phyloP scores from a whole-genome alignment of 2,888 invertebrate species.

The Nasonia oneida region DNA sequence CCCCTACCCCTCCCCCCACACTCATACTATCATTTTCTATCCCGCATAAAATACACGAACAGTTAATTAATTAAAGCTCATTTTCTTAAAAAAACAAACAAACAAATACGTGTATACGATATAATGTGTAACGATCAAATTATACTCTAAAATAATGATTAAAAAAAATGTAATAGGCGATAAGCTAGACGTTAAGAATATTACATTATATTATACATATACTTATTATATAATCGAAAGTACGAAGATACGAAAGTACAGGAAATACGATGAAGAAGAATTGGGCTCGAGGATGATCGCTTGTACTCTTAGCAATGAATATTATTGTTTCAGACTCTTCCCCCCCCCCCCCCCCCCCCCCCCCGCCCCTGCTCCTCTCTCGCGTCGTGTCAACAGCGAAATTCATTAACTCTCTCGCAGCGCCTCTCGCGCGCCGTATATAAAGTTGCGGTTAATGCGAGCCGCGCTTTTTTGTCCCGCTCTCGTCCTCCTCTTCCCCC shows the following conservation, averaged over 20 bases:
- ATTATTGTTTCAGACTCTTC: slow-evolving; percentile 36
- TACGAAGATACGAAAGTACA: slow-evolving; percentile 58
- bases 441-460: slow-evolving; percentile 39
- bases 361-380: background rate
- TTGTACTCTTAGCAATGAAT: slow-evolving; percentile 59
- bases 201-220: slow-evolving; percentile 50
- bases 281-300: slow-evolving; percentile 79
- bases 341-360: background rate
- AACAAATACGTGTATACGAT: slow-evolving; percentile 69
- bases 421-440: background rate
- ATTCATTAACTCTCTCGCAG: slow-evolving; percentile 39
- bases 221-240: slow-evolving; percentile 55
- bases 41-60: slow-evolving; percentile 50
- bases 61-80: slow-evolving; percentile 42
- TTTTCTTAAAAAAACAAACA: slow-evolving; percentile 58
- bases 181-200: slow-evolving; percentile 62
- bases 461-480: slow-evolving; percentile 30
- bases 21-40: background rate
- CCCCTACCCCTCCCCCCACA: background rate
- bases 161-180: slow-evolving; percentile 56
- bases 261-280: slow-evolving; percentile 68
- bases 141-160: slow-evolving; percentile 55
- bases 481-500: slow-evolving; percentile 33
- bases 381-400: background rate
- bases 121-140: slow-evolving; percentile 66